These are phyloP conservation scores for Napeogenes sylphis DNA, from an alignment of 2,888 invertebrate species.

Conservation along the genomic window DNA sequence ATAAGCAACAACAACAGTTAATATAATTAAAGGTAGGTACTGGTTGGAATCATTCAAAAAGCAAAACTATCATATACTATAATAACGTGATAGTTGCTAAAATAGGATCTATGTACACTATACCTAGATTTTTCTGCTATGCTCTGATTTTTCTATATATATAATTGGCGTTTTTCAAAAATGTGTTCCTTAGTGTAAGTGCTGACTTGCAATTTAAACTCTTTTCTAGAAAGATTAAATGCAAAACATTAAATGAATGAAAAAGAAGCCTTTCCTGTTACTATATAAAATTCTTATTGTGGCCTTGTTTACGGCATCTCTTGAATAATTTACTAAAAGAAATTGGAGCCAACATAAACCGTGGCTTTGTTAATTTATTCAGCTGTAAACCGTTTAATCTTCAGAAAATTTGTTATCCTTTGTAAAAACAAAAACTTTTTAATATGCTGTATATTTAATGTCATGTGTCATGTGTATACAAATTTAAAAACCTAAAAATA, in stretches of 20 bases:
- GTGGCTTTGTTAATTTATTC: neutral
- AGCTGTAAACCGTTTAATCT: neutral
- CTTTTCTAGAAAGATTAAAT: slow-evolving; percentile 1
- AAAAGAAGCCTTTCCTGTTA: neutral
- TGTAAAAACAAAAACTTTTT: too few relatives aligned
- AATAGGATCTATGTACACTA: neutral
- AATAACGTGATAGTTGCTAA: neutral
- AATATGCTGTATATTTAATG: too few relatives aligned
- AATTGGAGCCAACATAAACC: neutral
- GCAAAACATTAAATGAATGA: neutral
- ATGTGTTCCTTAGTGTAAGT: neutral
- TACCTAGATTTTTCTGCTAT: neutral
- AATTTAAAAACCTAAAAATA: too few relatives aligned
- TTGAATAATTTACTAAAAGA: slow-evolving; percentile 1
- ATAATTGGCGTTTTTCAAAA: slow-evolving; percentile 2
- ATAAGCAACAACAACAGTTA: too few relatives aligned
- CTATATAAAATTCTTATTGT: neutral
- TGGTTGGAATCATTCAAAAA: too few relatives aligned
- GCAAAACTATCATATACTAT: too few relatives aligned
- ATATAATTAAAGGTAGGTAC: too few relatives aligned
- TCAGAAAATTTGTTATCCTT: neutral
- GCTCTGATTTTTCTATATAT: neutral
- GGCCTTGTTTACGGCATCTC: neutral
- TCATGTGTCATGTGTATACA: too few relatives aligned
- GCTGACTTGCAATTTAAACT: slow-evolving; percentile 4